Evolutionary conservation across 2,113 vertebrate species (phyloP).

Genomic region (Pseudopipra pipra): DNA sequence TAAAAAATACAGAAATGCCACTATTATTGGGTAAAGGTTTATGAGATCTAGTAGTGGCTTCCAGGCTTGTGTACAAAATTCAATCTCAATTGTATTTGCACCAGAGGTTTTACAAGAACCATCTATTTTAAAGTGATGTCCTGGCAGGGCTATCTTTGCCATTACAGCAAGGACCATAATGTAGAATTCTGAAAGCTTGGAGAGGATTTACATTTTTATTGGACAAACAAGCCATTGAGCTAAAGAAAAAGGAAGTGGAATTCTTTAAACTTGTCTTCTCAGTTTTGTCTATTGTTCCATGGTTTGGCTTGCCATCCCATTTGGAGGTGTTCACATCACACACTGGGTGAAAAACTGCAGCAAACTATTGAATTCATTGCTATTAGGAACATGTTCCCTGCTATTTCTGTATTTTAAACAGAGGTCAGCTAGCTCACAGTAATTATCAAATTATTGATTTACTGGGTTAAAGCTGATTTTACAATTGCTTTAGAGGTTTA

Average conservation of each 20-base stretch:
- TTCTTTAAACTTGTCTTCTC: background rate
- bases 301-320: background rate
- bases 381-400: background rate
- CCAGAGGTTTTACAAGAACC: background rate
- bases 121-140: background rate
- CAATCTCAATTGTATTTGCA: background rate
- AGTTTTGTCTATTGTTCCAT: background rate
- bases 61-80: background rate
- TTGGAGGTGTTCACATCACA: background rate
- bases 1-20: background rate
- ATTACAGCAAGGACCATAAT: background rate
- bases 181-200: background rate
- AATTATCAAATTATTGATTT: slow-evolving; percentile 73
- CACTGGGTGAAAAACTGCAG: background rate
- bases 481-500: slow-evolving; percentile 62
- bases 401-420: slow-evolving; percentile 50
- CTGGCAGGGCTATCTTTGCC: background rate
- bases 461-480: slow-evolving; percentile 41
- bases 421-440: slow-evolving; percentile 53
- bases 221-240: background rate
- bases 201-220: background rate
- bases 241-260: background rate
- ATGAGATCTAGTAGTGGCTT: background rate
- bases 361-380: slow-evolving; percentile 2
- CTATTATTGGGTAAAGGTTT: background rate